These are phyloP conservation scores for Zeuzera pyrina DNA, from an alignment of 2,888 invertebrate genomes.

Conservation along the genomic window DNA sequence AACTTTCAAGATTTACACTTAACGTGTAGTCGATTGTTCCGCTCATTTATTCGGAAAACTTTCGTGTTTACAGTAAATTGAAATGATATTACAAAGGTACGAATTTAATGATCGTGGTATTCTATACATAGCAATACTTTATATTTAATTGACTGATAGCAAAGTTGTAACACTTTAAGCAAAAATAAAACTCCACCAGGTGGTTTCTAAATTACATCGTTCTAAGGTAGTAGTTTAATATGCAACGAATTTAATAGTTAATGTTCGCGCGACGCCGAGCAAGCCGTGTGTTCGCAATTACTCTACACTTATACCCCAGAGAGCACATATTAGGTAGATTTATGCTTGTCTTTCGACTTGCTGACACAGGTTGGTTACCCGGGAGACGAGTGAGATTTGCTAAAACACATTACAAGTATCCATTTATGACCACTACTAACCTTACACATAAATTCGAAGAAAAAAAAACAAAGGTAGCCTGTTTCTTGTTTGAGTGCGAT, in stretches of 20 bases:
- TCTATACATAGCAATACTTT: too few species aligned
- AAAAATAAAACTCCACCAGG: slow-evolving; percentile 31
- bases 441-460: too few species aligned
- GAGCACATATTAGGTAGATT: slow-evolving; percentile 46
- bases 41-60: not conserved
- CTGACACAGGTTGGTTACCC: slow-evolving; percentile 40
- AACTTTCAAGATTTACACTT: slow-evolving; percentile 43
- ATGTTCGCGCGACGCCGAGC: slow-evolving; percentile 56
- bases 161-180: slow-evolving; percentile 24
- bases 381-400: slow-evolving; percentile 35
- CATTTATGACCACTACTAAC: slow-evolving; percentile 10
- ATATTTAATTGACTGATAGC: too few species aligned
- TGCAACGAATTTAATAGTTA: slow-evolving; percentile 73
- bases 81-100: too few species aligned
- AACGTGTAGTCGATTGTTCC: not conserved
- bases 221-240: slow-evolving; percentile 62
- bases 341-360: slow-evolving; percentile 54
- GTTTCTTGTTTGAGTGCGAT: too few species aligned
- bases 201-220: slow-evolving; percentile 46
- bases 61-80: too few species aligned
- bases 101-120: too few species aligned
- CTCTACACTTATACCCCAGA: slow-evolving; percentile 60
- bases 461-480: too few species aligned
- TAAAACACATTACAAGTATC: slow-evolving; percentile 15
- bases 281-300: slow-evolving; percentile 60